Base-by-base conservation (phyloP, 2,113 vertebrate species). In the Coreoperca whiteheadi region DNA sequence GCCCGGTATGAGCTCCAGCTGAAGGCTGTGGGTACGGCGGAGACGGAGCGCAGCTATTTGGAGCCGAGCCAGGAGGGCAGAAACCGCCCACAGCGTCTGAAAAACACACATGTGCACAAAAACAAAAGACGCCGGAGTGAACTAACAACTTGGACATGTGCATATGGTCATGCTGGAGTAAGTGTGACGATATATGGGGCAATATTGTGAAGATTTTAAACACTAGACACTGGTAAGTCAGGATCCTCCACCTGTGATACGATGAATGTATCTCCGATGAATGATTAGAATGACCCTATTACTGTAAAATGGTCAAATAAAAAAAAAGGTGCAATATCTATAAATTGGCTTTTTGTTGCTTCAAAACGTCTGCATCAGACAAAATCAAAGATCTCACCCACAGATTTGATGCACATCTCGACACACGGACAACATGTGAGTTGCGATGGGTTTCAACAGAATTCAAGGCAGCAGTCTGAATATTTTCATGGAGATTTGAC, bases 21-120 rank as follows among this genome's bases (percentile, higher is more conserved):
- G 86, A 82, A 72, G 74, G 63, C 79, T 68, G 77, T 7, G 28
- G 46, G 41, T 37, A 59, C 25, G 61, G 64, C 28, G 2, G 14
- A 46, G 56, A 75, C 81, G 86, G 86, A 89, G 82, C 50, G 75
- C 32, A 30, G 80, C 63, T 67, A 53, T 82, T 74, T 82, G 83
- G 74, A 85, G 73, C 20, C 0, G 39, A 88, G 88, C 81, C 89
- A 88, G 54, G 18, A 74, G 83, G 63, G 65, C 78, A 66, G 67
- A 37, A 84, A 69, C 59, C 78, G 53, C 83, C 77, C 81, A 77
- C 77, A 53, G 25, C 66, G 81, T 63, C 69, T 16, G 51, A 69
- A 23, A 72, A 39, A 30, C 74, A 65, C 54, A 63, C 74, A 59
- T 11, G 20, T 30, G 57, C n/a, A 23, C 18, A 54, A 30, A 79